Base-by-base conservation (phyloP, 2,797 vertebrate species). In the Chiroxiphia lanceolata region DNA sequence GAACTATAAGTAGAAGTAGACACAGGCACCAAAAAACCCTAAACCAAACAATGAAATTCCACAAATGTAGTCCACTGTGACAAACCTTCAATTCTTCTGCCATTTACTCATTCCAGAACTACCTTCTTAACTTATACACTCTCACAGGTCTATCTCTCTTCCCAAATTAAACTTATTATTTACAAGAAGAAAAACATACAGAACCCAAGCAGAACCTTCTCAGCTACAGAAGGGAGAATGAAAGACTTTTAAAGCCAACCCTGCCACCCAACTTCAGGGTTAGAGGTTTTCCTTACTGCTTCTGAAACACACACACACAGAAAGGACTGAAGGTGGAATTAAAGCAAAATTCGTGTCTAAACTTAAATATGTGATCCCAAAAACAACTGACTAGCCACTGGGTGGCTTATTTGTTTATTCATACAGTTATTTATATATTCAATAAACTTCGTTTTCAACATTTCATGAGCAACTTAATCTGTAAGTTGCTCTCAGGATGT, bases 1-100 rank as follows among this genome's bases (percentile, higher is more conserved):
- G 40, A 82, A 60, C 29, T 56, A 12, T 9, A 75, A 60, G 47
- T 29, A 53, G 56, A 77, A 70, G 48, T 9, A 81, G 22, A 59
- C 6, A 54, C 0, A 44, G 12, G 1, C 26, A 89, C 38, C 13
- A 64, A 78, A 51, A 54, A 15, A 6, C 0, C 3, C 11, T 29
- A 21, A 84, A 26, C 14, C 33, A 19, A 57, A 45, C 26, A 79
- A 88, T 2, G 26, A 68, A 71, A 50, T 4, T 12, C n/a, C 42
- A 72, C 8, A 89, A 51, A 65, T 6, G 40, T 4, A 78, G 25
- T 4, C 29, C 18, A 22, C 10, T 61, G 18, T 29, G 21, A 68
- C 72, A 87, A 75, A 65, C 5, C 38, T 57, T 48, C 57, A 61
- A 34, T 27, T 23, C 31, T 48, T 27, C 27, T 2, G 1, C 34